A percentile compares a stretch with the other conserved stretches of the same genome.
phyloP scores from a whole-genome alignment of 2,888 invertebrate species.

The Drosophila rubida region DNA sequence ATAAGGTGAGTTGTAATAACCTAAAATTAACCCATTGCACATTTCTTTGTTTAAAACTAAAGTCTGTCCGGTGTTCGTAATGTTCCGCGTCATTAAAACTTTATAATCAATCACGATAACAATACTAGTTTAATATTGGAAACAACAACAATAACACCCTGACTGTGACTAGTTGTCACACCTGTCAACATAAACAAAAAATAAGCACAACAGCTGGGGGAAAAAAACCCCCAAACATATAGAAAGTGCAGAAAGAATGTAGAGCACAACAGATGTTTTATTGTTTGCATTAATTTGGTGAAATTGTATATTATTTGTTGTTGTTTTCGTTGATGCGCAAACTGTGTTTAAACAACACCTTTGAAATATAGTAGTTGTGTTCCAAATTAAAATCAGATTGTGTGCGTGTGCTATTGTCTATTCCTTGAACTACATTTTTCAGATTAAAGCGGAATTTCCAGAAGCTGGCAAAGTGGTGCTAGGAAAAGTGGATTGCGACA shows the following conservation, averaged over 20 bases:
- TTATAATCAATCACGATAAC: slow-evolving; percentile 10
- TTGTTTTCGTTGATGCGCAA: slow-evolving; percentile 5
- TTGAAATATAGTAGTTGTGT: background rate
- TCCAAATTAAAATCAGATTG: background rate
- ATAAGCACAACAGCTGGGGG: slow-evolving; percentile 10
- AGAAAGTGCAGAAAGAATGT: background rate
- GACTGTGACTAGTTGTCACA: background rate
- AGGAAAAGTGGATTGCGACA: slow-evolving; percentile 99
- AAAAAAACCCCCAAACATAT: background rate
- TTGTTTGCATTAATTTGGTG: slow-evolving; percentile 2
- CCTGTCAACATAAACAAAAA: slow-evolving; percentile 1
- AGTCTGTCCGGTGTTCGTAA: background rate
- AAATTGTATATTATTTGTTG: slow-evolving; percentile 2
- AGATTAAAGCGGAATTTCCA: slow-evolving; percentile 89
- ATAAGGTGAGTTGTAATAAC: slow-evolving; percentile 87
- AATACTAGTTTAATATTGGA: background rate
- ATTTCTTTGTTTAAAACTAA: background rate
- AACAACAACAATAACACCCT: slow-evolving; percentile 3
- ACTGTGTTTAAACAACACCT: slow-evolving; percentile 20
- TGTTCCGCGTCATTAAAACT: background rate
- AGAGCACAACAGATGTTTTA: slow-evolving; percentile 19
- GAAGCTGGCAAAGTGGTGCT: slow-evolving; percentile 94
- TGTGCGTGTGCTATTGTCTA: no score
- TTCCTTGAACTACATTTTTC: slow-evolving; percentile 17
- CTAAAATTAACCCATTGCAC: background rate